Percentiles rank a stretch among this genome's conserved stretches.
Evolutionary conservation across 2,888 invertebrate genomes (phyloP).

Genomic region (Sarcophaga carnaria): DNA sequence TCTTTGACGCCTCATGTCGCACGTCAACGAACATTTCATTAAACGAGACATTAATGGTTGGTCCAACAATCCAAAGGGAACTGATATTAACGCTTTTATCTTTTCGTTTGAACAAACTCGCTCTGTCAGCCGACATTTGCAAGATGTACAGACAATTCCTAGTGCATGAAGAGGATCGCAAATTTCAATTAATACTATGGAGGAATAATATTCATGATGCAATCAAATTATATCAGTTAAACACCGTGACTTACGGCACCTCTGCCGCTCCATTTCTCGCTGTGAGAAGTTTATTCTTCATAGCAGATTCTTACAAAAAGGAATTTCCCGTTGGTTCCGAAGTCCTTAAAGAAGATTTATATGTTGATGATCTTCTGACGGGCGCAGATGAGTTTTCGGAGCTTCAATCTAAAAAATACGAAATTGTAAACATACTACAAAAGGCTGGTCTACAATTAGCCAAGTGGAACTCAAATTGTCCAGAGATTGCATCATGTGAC

Average conservation of each 20-base stretch:
- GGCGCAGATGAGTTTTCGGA: too few relatives aligned
- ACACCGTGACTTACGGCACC: constrained; percentile 3
- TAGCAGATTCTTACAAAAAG: too few relatives aligned
- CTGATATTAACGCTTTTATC: constrained; percentile 7
- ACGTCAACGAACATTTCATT: constrained; percentile 24
- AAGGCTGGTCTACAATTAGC: too few relatives aligned
- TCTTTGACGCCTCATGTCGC: constrained; percentile 16
- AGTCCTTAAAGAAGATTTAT: too few relatives aligned
- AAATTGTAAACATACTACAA: too few relatives aligned
- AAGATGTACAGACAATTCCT: constrained; percentile 47
- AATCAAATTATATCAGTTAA: not conserved
- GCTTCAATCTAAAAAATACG: too few relatives aligned
- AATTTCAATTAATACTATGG: constrained; percentile 44
- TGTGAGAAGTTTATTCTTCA: constrained; percentile 10
- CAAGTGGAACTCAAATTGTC: too few relatives aligned
- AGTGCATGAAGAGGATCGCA: constrained; percentile 34
- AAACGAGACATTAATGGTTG: constrained; percentile 29
- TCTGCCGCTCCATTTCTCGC: constrained; percentile 15
- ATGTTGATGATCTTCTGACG: too few relatives aligned
- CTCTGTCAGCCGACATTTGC: constrained; percentile 24
- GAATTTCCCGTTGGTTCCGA: too few relatives aligned
- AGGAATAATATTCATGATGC: constrained; percentile 8
- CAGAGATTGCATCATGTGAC: too few relatives aligned
- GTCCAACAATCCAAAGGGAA: constrained; percentile 36
- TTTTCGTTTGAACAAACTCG: constrained; percentile 38